Percentiles rank a stretch among this genome's conserved stretches.
Evolutionary conservation across 2,888 invertebrate genomes (phyloP).

Genomic region (Matsumyia berberina): DNA sequence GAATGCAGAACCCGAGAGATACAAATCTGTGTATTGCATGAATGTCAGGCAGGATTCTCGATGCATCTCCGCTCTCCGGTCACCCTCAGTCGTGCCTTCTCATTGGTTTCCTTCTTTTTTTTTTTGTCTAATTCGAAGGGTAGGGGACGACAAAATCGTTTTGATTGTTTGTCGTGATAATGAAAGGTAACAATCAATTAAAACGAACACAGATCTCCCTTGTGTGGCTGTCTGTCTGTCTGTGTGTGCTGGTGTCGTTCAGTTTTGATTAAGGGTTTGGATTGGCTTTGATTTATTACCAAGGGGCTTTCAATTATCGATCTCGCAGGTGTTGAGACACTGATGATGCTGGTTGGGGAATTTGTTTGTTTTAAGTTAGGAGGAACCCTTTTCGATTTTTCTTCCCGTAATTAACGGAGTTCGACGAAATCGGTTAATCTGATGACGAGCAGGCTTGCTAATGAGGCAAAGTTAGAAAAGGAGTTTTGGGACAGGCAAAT

Average conservation of each 20-base stretch:
- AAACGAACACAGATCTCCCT: slow-evolving; percentile 36
- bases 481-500: background rate
- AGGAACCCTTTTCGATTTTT: background rate
- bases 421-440: slow-evolving; percentile 55
- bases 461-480: background rate
- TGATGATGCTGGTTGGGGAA: slow-evolving; percentile 20
- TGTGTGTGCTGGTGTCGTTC: slow-evolving; percentile 22
- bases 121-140: slow-evolving; percentile 21
- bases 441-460: slow-evolving; percentile 15
- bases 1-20: slow-evolving; percentile 26
- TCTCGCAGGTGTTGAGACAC: slow-evolving; percentile 58
- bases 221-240: background rate
- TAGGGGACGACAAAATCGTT: slow-evolving; percentile 63
- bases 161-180: slow-evolving; percentile 74
- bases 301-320: slow-evolving; percentile 58
- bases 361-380: slow-evolving; percentile 2
- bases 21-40: slow-evolving; percentile 23
- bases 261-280: slow-evolving; percentile 56
- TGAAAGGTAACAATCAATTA: slow-evolving; percentile 74
- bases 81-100: background rate
- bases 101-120: background rate
- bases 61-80: background rate
- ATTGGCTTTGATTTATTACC: slow-evolving; percentile 56
- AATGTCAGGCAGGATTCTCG: slow-evolving; percentile 24
- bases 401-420: slow-evolving; percentile 44